phyloP scores from a whole-genome alignment of 2,888 invertebrate genomes.

The Xylocampa areola region DNA sequence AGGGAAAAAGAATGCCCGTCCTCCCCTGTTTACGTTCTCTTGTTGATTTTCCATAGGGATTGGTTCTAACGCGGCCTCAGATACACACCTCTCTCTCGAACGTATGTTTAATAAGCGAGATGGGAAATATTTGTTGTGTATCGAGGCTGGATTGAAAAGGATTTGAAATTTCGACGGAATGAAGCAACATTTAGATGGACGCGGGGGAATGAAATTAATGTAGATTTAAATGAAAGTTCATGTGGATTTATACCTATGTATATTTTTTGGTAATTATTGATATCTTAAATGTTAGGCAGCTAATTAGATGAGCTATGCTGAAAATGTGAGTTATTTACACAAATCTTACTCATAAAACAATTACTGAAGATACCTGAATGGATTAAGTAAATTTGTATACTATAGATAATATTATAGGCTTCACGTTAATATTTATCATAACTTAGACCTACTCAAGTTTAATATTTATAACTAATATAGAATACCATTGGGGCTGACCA shows the following conservation, averaged over 20 bases:
- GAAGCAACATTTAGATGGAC: constrained; percentile 54
- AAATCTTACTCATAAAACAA: neutral
- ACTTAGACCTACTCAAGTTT: constrained; percentile 19
- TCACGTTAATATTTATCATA: constrained; percentile 39
- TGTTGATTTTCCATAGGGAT: constrained; percentile 80
- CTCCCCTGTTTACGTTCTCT: constrained; percentile 73
- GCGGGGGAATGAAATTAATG: constrained; percentile 53
- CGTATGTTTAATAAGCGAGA: constrained; percentile 57
- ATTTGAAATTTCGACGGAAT: constrained; percentile 64
- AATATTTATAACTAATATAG: constrained; percentile 21
- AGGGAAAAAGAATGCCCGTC: constrained; percentile 73
- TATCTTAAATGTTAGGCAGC: constrained; percentile 1
- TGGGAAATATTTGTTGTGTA: constrained; percentile 61
- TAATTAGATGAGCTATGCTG: too few relatives aligned
- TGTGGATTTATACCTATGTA: constrained; percentile 21
- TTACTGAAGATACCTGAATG: constrained; percentile 21
- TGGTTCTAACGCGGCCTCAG: constrained; percentile 64
- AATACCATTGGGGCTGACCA: constrained; percentile 42
- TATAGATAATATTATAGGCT: constrained; percentile 24
- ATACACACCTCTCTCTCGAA: constrained; percentile 62
- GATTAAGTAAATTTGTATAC: constrained; percentile 18
- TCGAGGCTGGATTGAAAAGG: constrained; percentile 72
- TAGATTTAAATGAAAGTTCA: constrained; percentile 56
- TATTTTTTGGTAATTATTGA: constrained; percentile 28
- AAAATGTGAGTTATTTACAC: neutral